Evolutionary conservation across 2,797 vertebrate species (phyloP).

Genomic region (Silurus lanzhouensis): DNA sequence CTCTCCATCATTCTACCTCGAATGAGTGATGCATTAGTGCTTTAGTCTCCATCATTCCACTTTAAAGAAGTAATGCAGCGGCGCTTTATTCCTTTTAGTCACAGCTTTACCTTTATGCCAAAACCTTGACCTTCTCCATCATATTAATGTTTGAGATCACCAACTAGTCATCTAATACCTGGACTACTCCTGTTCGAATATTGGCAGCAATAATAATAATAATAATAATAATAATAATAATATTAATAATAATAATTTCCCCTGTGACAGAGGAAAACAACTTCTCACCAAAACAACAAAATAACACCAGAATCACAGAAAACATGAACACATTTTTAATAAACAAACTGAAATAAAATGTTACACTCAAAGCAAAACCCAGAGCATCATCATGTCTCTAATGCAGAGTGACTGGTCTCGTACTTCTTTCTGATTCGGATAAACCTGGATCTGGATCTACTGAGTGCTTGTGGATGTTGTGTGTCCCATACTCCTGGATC

Average conservation of each 20-base stretch:
- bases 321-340: not conserved
- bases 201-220: not conserved
- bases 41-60: too few relatives aligned
- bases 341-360: not conserved
- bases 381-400: not conserved
- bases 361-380: not conserved
- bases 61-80: too few relatives aligned
- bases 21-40: not conserved
- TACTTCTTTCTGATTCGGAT: constrained; percentile 31
- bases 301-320: not conserved
- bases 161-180: too few relatives aligned
- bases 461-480: not conserved
- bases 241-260: too few relatives aligned
- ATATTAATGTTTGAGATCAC: not conserved
- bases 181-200: not conserved
- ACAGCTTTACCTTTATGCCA: too few relatives aligned
- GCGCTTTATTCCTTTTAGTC: too few relatives aligned
- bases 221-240: too few relatives aligned
- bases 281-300: not conserved
- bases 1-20: not conserved
- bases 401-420: not conserved
- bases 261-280: not conserved
- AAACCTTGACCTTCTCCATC: not conserved
- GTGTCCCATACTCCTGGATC: not conserved
- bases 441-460: not conserved